Evolutionary conservation across 92 coral and sea anemone species (phyloP).

Genomic region (Siderastrea radians): DNA sequence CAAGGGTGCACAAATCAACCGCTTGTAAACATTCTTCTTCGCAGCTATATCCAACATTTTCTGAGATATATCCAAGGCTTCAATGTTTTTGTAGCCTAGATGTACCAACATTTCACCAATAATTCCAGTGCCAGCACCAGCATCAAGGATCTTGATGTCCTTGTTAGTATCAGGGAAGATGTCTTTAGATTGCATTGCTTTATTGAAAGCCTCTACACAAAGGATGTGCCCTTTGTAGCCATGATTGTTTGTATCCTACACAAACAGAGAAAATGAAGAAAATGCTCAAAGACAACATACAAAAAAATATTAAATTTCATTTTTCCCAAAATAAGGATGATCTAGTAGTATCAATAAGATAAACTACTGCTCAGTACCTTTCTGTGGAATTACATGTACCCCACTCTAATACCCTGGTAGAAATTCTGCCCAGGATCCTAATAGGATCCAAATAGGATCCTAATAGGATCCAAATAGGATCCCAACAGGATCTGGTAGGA

Average conservation of each 20-base stretch:
- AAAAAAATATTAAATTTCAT: background rate
- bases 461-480: too few species aligned
- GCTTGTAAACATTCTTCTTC: slow-evolving; percentile 63
- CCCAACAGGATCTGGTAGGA: too few species aligned
- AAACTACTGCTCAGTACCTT: too few species aligned
- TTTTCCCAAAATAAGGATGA: background rate
- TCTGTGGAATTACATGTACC: too few species aligned
- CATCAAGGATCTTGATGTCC: slow-evolving; percentile 58
- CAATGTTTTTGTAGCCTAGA: slow-evolving; percentile 71
- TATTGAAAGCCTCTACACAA: slow-evolving; percentile 49
- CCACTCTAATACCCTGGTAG: too few species aligned
- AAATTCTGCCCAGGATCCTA: too few species aligned
- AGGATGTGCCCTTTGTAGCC: slow-evolving; percentile 64
- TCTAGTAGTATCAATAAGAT: background rate
- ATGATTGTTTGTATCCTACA: slow-evolving; percentile 24
- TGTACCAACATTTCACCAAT: slow-evolving; percentile 64
- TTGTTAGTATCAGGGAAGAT: slow-evolving; percentile 24
- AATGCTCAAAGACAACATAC: too few species aligned
- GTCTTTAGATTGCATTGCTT: slow-evolving; percentile 35
- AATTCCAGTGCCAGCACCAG: slow-evolving; percentile 83
- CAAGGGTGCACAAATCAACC: slow-evolving; percentile 66
- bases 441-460: too few species aligned
- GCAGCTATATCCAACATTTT: slow-evolving; percentile 66
- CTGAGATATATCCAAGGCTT: slow-evolving; percentile 73
- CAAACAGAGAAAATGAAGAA: background rate